Base-by-base conservation (phyloP, 2,888 invertebrate species). In the Glaucopsyche alexis region DNA sequence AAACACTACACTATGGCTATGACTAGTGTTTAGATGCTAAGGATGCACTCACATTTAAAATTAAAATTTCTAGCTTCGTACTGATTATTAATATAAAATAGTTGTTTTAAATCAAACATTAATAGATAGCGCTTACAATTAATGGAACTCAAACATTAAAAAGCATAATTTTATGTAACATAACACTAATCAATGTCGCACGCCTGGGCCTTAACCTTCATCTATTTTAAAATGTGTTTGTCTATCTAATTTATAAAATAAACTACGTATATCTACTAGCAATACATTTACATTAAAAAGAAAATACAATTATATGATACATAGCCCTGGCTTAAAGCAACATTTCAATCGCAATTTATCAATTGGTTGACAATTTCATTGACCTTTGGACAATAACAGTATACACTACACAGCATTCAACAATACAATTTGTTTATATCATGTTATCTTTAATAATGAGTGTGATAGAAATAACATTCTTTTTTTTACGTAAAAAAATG, bases 161-260 rank as follows among this genome's bases (percentile, higher is more conserved):
- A 11, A 19, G 13, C 69, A 45, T 16, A 29, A 69, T 69, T 69
- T 69, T 69, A 69, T 69, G 47, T 69, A 69, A 69, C 49, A 40
- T 65, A 66, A 42, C 29, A 14, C 13, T 49, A 69, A 77, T 77
- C 84, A 87, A 86, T 87, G 86, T 85, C 87, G 82, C 79, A 79
- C 83, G 82, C 79, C 85, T 86, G 84, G 83, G 76, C 80, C 78
- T 78, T 78, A 79, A 91, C 91, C 91, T 92, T 91, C 90, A 78
- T 83, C 91, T 91, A 91, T 69, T 69, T 69, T 69, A 49, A 69
- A 69, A 49, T 69, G 49, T 69, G 29, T 60, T 38, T 60, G 14
- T 38, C 9, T 55, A 19, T 55, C 11, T 55, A 60, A 60, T 60
- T 38, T 60, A 60, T 60, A 38, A 29, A 29, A 6, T 29, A 29